Evolutionary conservation across 2,888 invertebrate species (phyloP).

Genomic region (Alloscopus bannaensis): DNA sequence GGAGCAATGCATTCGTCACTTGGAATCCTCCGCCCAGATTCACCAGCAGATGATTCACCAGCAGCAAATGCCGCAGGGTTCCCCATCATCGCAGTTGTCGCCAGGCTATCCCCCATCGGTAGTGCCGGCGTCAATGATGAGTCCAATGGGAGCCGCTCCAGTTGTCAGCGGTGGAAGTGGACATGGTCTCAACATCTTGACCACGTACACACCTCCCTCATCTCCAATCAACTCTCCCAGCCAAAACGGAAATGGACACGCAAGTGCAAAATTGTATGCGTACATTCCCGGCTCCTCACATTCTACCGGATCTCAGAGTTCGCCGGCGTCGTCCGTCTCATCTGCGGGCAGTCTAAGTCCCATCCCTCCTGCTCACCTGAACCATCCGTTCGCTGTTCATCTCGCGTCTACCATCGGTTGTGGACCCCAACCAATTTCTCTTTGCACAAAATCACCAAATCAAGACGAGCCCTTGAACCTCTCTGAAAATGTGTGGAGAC

Average conservation of each 20-base stretch:
- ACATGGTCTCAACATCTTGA: slow-evolving; percentile 69
- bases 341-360: slow-evolving; percentile 69
- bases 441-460: slow-evolving; percentile 67
- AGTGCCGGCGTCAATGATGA: slow-evolving; percentile 40
- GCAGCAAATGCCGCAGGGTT: slow-evolving; percentile 55
- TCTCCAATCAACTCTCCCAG: slow-evolving; percentile 70
- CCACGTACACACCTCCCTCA: slow-evolving; percentile 72
- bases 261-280: slow-evolving; percentile 60
- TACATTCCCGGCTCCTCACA: slow-evolving; percentile 62
- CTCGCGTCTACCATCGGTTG: slow-evolving; percentile 39
- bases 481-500: slow-evolving; percentile 72
- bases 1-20: slow-evolving; percentile 87
- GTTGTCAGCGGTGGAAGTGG: slow-evolving; percentile 48
- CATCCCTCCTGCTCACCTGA: slow-evolving; percentile 70
- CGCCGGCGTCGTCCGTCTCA: slow-evolving; percentile 58
- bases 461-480: slow-evolving; percentile 72
- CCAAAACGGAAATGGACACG: slow-evolving; percentile 43
- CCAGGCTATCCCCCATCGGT: slow-evolving; percentile 57
- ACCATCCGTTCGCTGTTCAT: slow-evolving; percentile 66
- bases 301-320: slow-evolving; percentile 60
- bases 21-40: slow-evolving; percentile 77
- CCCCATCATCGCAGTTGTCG: slow-evolving; percentile 58
- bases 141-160: slow-evolving; percentile 43
- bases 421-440: slow-evolving; percentile 63
- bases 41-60: slow-evolving; percentile 61